phyloP scores from a whole-genome alignment of 1,140 invertebrate species.

The Sinella curviseta region DNA sequence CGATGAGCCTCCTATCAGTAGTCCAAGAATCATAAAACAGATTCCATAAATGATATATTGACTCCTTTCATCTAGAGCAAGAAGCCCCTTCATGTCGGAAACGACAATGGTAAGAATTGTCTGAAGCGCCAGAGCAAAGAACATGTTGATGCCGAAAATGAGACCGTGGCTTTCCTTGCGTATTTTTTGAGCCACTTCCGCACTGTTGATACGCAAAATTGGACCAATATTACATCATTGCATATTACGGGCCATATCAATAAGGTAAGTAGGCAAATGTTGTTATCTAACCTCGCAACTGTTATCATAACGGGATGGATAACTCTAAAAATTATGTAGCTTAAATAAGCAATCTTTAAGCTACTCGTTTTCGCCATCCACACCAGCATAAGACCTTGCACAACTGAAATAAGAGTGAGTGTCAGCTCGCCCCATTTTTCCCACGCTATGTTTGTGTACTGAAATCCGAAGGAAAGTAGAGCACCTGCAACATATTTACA shows the following conservation, averaged over 20 bases:
- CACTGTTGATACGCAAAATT: too few relatives aligned
- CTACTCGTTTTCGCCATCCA: conserved; percentile 62
- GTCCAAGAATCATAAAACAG: conserved; percentile 23
- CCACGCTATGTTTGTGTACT: conserved; percentile 62
- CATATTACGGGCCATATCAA: background rate
- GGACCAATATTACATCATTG: background rate
- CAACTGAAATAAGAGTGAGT: conserved; percentile 60
- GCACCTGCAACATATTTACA: conserved; percentile 58
- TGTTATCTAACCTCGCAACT: conserved; percentile 69
- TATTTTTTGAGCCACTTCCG: conserved; percentile 75
- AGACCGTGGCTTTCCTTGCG: conserved; percentile 79
- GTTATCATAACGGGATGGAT: conserved; percentile 81
- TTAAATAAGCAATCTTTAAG: conserved; percentile 70
- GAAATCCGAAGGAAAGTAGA: conserved; percentile 56
- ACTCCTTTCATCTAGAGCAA: conserved; percentile 56
- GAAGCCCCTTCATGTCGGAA: conserved; percentile 28
- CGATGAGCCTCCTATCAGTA: background rate
- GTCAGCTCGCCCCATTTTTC: conserved; percentile 59
- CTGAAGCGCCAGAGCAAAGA: conserved; percentile 65
- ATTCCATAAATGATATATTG: conserved; percentile 31
- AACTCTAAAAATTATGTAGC: conserved; percentile 73
- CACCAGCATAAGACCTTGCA: conserved; percentile 67
- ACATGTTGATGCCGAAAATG: conserved; percentile 85
- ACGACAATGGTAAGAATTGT: conserved; percentile 28
- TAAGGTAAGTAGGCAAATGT: too few relatives aligned